Percentiles rank a stretch among this genome's conserved stretches.
These are phyloP conservation scores for Pterobdella sp. DNA, from an alignment of 2,888 invertebrate species.

Conservation along the genomic window DNA sequence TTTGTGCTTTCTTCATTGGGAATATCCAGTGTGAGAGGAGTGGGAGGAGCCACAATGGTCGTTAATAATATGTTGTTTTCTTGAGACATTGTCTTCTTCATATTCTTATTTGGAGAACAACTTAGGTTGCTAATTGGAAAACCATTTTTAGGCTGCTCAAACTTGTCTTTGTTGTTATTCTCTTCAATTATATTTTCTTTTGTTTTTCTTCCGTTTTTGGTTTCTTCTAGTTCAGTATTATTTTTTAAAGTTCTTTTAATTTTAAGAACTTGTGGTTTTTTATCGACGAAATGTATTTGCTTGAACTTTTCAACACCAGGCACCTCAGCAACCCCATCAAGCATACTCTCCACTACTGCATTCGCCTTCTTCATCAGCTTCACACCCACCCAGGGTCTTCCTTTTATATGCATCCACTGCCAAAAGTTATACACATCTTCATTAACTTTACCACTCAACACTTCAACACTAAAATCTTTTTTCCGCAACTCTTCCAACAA, in stretches of 20 bases:
- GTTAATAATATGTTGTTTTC: no score
- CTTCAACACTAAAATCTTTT: background rate
- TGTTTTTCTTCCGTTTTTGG: background rate
- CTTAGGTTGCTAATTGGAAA: no score
- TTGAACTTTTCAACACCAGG: background rate
- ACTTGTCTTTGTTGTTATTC: no score
- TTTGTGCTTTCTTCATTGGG: background rate
- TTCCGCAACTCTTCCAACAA: background rate
- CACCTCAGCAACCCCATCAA: background rate
- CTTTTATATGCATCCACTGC: background rate
- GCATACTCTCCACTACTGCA: background rate
- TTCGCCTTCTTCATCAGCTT: constrained; percentile 9
- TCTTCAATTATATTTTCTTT: no score
- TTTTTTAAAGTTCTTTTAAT: no score
- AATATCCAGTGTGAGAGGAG: no score
- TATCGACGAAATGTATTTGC: background rate
- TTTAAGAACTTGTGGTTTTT: no score
- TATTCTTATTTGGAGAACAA: no score
- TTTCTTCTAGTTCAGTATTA: no score
- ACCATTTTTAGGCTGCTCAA: no score
- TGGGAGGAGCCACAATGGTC: no score
- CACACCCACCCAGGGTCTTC: constrained; percentile 9
- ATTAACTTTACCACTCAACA: background rate
- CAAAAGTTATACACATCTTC: background rate
- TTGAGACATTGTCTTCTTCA: no score